Evolutionary conservation across 2,797 vertebrate genomes (phyloP).

Genomic region (Fundulus diaphanus): DNA sequence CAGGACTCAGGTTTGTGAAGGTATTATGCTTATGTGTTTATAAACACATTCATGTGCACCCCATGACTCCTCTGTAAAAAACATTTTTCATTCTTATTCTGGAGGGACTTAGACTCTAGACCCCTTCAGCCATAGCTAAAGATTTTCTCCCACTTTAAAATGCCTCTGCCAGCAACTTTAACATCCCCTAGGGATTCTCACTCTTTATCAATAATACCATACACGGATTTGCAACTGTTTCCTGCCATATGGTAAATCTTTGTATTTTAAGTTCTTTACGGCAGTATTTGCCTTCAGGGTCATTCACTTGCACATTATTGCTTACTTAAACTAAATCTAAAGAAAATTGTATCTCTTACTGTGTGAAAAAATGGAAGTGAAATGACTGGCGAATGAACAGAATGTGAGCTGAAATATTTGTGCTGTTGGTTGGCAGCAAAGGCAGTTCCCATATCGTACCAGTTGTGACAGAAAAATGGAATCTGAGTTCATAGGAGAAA

Average conservation of each 20-base stretch:
- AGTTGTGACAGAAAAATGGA: no score
- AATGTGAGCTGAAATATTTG: conserved; percentile 2
- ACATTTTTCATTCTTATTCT: conserved; percentile 46
- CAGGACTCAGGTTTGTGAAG: conserved; percentile 32
- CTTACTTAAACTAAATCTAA: conserved; percentile 17
- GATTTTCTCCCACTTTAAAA: conserved; percentile 53
- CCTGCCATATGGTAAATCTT: conserved; percentile 19
- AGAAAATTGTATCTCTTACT: not conserved
- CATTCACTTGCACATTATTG: conserved; percentile 17
- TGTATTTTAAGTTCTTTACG: conserved; percentile 37
- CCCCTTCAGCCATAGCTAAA: conserved; percentile 58
- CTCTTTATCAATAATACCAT: conserved; percentile 46
- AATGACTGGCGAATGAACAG: conserved; percentile 7
- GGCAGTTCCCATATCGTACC: no score
- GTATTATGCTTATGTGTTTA: conserved; percentile 36
- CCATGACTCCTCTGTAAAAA: conserved; percentile 49
- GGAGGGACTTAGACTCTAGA: conserved; percentile 45
- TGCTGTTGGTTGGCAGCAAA: not conserved
- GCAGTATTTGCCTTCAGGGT: conserved; percentile 11
- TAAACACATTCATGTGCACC: conserved; percentile 38
- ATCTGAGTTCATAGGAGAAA: no score
- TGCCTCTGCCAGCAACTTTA: conserved; percentile 54
- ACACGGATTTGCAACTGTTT: conserved; percentile 48
- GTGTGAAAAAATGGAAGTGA: conserved; percentile 4
- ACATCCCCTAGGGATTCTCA: conserved; percentile 44